Percentiles rank a stretch among this genome's conserved stretches.
These are phyloP conservation scores for Hylomyscus alleni DNA, from an alignment of 2,797 vertebrate species.

Conservation along the genomic window DNA sequence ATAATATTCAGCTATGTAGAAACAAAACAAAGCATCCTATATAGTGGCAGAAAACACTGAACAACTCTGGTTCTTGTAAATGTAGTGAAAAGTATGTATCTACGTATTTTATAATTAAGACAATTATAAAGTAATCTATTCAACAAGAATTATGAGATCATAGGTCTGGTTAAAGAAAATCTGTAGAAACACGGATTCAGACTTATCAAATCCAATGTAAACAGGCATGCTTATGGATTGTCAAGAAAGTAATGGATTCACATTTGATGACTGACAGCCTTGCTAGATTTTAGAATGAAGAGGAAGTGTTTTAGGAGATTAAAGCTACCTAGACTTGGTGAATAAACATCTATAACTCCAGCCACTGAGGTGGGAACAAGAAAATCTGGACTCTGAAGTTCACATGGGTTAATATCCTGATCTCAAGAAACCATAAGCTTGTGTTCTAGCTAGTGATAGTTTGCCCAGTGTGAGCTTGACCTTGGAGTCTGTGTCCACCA, in stretches of 20 bases:
- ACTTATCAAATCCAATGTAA: slow-evolving; percentile 73
- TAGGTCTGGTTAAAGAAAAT: slow-evolving; percentile 73
- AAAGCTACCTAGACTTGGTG: slow-evolving; percentile 24
- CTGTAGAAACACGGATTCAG: slow-evolving; percentile 78
- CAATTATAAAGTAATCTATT: neutral
- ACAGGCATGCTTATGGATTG: slow-evolving; percentile 85
- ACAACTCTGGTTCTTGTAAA: neutral
- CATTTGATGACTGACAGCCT: slow-evolving; percentile 80
- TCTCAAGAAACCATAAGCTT: neutral
- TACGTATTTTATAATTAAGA: neutral
- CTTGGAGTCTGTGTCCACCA: neutral
- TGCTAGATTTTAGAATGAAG: slow-evolving; percentile 82
- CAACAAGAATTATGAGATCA: slow-evolving; percentile 26
- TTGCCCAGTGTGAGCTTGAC: no score
- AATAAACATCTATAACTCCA: neutral
- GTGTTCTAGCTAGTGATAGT: neutral
- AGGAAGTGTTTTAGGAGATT: slow-evolving; percentile 77
- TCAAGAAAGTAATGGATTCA: slow-evolving; percentile 80
- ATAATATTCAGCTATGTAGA: neutral
- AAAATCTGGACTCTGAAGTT: neutral
- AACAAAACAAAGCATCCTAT: neutral
- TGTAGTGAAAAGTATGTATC: neutral
- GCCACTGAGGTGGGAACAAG: neutral
- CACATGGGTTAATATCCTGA: neutral
- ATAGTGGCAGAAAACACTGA: neutral